phyloP scores from a whole-genome alignment of 1,140 invertebrate genomes.

The Lepeophtheirus salmonis region DNA sequence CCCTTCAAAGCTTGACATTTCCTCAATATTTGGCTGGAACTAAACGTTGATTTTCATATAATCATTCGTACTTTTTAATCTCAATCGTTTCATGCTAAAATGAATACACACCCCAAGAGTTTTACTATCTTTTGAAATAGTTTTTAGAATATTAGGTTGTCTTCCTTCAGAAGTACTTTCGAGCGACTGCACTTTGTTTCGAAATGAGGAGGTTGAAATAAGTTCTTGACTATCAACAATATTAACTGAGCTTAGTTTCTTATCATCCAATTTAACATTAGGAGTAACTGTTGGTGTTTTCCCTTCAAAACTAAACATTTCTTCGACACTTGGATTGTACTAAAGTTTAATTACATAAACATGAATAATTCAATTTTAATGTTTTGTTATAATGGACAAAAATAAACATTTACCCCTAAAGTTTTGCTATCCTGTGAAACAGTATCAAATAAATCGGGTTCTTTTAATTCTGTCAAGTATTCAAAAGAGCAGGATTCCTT shows the following conservation, averaged over 20 bases:
- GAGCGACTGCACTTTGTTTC: background rate
- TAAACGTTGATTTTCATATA: background rate
- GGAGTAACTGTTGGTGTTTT: background rate
- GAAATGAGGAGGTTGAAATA: background rate
- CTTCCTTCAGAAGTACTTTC: background rate
- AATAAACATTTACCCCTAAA: background rate
- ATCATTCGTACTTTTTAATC: background rate
- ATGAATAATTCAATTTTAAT: background rate
- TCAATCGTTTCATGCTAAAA: background rate
- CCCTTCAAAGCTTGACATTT: background rate
- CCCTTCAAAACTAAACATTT: background rate
- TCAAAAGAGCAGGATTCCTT: background rate
- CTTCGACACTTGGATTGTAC: background rate
- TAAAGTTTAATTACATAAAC: no score
- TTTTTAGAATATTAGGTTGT: background rate
- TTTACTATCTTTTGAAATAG: background rate
- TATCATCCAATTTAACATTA: background rate
- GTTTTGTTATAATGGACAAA: background rate
- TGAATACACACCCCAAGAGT: background rate
- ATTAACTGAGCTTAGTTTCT: background rate
- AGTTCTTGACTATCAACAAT: background rate
- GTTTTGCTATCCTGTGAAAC: background rate
- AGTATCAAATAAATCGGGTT: background rate
- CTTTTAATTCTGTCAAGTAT: background rate
- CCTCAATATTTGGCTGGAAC: background rate